phyloP scores from a whole-genome alignment of 2,113 vertebrate genomes.

The Thymallus thymallus region DNA sequence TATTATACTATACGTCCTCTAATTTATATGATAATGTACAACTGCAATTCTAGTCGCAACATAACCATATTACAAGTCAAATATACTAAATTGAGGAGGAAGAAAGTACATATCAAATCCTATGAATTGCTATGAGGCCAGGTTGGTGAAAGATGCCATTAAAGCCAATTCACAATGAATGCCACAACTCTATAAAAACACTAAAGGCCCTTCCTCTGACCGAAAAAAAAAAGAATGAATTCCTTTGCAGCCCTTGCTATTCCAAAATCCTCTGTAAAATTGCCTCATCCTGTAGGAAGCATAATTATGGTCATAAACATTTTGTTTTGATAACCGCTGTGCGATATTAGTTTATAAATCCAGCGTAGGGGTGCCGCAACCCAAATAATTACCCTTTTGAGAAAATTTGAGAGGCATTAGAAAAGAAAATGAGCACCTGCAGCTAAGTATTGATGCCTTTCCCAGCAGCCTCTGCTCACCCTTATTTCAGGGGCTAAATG shows the following conservation, averaged over 20 bases:
- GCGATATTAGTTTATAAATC: conserved; percentile 1
- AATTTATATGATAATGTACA: too few relatives aligned
- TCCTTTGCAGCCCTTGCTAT: too few relatives aligned
- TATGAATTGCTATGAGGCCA: too few relatives aligned
- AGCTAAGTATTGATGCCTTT: not conserved
- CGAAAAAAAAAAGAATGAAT: too few relatives aligned
- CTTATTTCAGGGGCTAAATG: not conserved
- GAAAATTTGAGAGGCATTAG: not conserved
- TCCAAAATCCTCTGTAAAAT: not conserved
- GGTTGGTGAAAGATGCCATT: too few relatives aligned
- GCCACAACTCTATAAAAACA: not conserved
- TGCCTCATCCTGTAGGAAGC: not conserved
- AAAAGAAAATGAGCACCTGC: not conserved
- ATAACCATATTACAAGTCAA: too few relatives aligned
- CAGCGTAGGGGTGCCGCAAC: not conserved
- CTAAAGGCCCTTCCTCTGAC: too few relatives aligned
- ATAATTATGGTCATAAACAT: not conserved
- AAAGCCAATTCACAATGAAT: too few relatives aligned
- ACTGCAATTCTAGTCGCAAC: too few relatives aligned
- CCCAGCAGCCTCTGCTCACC: not conserved
- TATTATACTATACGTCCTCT: too few relatives aligned
- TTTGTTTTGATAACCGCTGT: conserved; percentile 1
- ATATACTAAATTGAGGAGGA: too few relatives aligned
- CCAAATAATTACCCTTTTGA: conserved; percentile 1
- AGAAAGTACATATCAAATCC: too few relatives aligned